A percentile compares a stretch with the other conserved stretches of the same genome.
These are phyloP conservation scores for Oreochromis tanganicae DNA, from an alignment of 2,113 vertebrate species.

Conservation along the genomic window DNA sequence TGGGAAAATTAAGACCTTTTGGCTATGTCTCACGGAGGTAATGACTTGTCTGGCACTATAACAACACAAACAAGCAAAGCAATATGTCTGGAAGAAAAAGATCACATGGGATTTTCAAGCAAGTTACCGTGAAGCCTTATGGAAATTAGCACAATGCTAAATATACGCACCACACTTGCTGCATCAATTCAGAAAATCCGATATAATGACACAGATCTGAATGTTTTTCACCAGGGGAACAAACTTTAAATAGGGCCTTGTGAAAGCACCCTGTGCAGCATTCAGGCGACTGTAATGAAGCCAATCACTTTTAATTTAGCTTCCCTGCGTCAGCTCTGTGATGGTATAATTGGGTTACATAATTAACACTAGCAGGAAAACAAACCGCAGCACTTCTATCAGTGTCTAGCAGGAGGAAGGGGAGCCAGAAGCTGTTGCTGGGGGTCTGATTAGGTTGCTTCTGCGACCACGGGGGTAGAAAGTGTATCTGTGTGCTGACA, in stretches of 20 bases:
- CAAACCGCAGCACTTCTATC: conserved; percentile 56
- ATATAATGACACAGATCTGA: conserved; percentile 13
- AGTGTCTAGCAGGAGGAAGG: conserved; percentile 50
- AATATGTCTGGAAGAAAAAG: neutral
- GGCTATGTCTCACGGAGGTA: neutral
- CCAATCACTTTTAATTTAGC: conserved; percentile 71
- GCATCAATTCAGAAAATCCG: conserved; percentile 3
- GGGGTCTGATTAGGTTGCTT: conserved; percentile 50
- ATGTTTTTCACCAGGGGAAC: conserved; percentile 23
- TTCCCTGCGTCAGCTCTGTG: conserved; percentile 50
- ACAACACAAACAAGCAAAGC: conserved; percentile 19
- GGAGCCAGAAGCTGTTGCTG: conserved; percentile 23
- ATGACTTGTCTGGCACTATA: neutral
- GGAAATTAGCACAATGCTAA: conserved; percentile 23
- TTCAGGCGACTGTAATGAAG: conserved; percentile 64
- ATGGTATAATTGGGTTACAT: conserved; percentile 71
- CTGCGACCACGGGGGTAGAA: conserved; percentile 12
- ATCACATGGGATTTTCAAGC: conserved; percentile 2
- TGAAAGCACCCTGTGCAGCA: conserved; percentile 44
- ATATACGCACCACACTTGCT: conserved; percentile 3
- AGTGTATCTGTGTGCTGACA: conserved; percentile 20
- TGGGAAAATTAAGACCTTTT: neutral
- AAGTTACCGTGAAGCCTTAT: neutral
- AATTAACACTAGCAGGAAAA: conserved; percentile 68
- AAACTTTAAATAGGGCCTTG: conserved; percentile 51